Evolutionary conservation across 2,113 vertebrate species (phyloP).

Genomic region (Pipa parva): DNA sequence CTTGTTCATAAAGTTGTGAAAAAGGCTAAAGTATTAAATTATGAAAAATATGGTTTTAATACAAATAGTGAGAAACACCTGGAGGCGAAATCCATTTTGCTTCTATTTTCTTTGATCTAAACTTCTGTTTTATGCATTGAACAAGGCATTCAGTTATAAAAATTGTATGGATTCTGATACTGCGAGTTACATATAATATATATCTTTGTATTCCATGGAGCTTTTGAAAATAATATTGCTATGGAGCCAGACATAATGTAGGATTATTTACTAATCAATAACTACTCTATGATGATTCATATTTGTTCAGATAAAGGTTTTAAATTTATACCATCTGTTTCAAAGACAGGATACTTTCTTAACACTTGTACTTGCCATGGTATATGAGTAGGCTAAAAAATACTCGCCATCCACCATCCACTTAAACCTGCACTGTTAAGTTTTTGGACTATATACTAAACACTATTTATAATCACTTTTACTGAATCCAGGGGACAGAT

Average conservation of each 20-base stretch:
- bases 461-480: too few species aligned
- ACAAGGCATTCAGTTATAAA: background rate
- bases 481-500: too few species aligned
- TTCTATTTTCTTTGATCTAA: constrained; percentile 35
- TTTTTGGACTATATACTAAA: too few species aligned
- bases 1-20: constrained; percentile 6
- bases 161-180: background rate
- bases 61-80: constrained; percentile 17
- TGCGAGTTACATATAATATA: constrained; percentile 19
- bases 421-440: too few species aligned
- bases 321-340: background rate
- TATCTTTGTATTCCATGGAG: background rate
- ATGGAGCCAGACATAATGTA: too few species aligned
- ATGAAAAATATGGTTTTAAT: constrained; percentile 36
- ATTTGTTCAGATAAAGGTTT: too few species aligned
- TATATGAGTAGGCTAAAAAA: too few species aligned
- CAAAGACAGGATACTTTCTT: too few species aligned
- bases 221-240: background rate
- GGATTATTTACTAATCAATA: too few species aligned
- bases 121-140: constrained; percentile 24
- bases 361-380: too few species aligned
- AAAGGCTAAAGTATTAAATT: constrained; percentile 1
- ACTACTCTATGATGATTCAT: too few species aligned
- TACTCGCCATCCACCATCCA: too few species aligned
- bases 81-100: constrained; percentile 30